A percentile compares a stretch with the other conserved stretches of the same genome.
Evolutionary conservation across 2,888 invertebrate species (phyloP).

Genomic region (Chymomyza procnemis): DNA sequence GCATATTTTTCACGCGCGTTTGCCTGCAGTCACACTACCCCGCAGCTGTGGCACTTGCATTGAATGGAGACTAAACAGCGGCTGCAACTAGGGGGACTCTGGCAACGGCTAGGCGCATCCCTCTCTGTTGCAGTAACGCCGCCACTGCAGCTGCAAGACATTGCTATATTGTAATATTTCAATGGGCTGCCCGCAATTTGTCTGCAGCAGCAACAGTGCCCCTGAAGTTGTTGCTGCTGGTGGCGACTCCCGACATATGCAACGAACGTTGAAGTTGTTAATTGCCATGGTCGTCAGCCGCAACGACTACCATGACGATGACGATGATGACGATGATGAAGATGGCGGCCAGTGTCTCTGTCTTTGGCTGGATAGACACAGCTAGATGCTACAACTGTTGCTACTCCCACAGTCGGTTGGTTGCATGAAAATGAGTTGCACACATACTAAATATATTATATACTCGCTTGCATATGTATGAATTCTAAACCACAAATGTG

Average conservation of each 20-base stretch:
- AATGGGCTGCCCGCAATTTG: conserved; percentile 59
- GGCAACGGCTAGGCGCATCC: too few species aligned
- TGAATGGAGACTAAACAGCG: conserved; percentile 8
- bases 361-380: conserved; percentile 26
- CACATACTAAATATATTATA: conserved; percentile 11
- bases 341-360: conserved; percentile 13
- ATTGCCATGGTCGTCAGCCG: conserved; percentile 66
- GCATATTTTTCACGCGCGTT: conserved; percentile 67
- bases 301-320: conserved; percentile 32
- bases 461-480: conserved; percentile 21
- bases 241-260: conserved; percentile 29
- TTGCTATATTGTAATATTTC: conserved; percentile 26
- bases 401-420: conserved; percentile 51
- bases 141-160: not conserved
- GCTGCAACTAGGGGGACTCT: too few species aligned
- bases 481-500: conserved; percentile 60
- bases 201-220: conserved; percentile 36
- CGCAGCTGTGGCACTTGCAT: conserved; percentile 7
- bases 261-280: conserved; percentile 71
- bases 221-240: conserved; percentile 9
- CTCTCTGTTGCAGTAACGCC: too few species aligned
- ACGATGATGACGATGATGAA: not conserved
- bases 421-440: conserved; percentile 47
- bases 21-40: conserved; percentile 25
- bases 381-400: conserved; percentile 15